Evolutionary conservation across 1,140 invertebrate species (phyloP).

Genomic region (Phocides pigmalion): DNA sequence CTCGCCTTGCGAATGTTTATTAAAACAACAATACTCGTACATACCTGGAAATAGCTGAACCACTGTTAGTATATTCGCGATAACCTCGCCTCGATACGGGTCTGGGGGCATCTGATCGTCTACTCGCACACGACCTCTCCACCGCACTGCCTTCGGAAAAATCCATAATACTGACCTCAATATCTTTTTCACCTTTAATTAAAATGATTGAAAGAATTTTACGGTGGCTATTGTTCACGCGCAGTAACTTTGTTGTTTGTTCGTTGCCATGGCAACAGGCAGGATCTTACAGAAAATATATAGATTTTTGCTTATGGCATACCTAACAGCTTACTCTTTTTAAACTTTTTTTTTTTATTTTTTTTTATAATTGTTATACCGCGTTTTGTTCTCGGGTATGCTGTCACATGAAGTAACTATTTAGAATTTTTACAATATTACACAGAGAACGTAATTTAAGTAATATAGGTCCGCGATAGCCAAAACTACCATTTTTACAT

Average conservation of each 20-base stretch:
- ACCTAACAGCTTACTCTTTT: too few relatives aligned
- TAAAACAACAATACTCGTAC: slow-evolving; percentile 1
- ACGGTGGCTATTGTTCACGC: slow-evolving; percentile 47
- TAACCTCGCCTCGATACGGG: slow-evolving; percentile 71
- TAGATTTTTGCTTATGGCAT: too few relatives aligned
- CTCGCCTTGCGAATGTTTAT: too few relatives aligned
- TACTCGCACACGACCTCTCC: slow-evolving; percentile 49
- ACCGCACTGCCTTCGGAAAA: slow-evolving; percentile 60
- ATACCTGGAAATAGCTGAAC: slow-evolving; percentile 59
- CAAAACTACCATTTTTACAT: too few relatives aligned
- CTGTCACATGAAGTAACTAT: too few relatives aligned
- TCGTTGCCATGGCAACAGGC: slow-evolving; percentile 57
- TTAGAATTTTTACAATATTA: too few relatives aligned
- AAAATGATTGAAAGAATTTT: slow-evolving; percentile 43
- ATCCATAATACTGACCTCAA: slow-evolving; percentile 60
- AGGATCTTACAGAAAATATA: too few relatives aligned
- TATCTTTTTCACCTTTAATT: slow-evolving; percentile 51
- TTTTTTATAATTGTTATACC: too few relatives aligned
- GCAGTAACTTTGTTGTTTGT: slow-evolving; percentile 65
- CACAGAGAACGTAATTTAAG: too few relatives aligned
- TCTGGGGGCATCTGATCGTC: slow-evolving; percentile 50
- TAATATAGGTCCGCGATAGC: too few relatives aligned
- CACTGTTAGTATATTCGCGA: slow-evolving; percentile 59
- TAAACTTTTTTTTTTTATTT: too few relatives aligned
- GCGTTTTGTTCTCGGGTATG: too few relatives aligned